phyloP scores from a whole-genome alignment of 2,888 invertebrate species.

The Hyles lineata region DNA sequence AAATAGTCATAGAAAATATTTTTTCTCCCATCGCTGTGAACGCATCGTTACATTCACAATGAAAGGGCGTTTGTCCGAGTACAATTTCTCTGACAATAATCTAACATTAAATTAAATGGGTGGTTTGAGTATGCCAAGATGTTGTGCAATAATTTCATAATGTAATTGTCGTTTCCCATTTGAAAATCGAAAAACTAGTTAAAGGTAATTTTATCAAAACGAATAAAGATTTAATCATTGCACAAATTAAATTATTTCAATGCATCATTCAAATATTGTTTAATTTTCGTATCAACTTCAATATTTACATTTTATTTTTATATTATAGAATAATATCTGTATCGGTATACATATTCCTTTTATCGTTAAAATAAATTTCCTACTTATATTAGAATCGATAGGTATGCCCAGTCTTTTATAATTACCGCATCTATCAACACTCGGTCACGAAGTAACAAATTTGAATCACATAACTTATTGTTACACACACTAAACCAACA shows the following conservation, averaged over 20 bases:
- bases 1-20: background rate
- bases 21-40: background rate
- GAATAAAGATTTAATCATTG: background rate
- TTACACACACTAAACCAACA: slow-evolving; percentile 50
- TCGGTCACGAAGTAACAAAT: slow-evolving; percentile 1
- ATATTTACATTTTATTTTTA: too few species aligned
- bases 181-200: background rate
- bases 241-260: too few species aligned
- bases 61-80: background rate
- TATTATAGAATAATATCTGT: too few species aligned
- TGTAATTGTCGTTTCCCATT: background rate
- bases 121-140: background rate
- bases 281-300: too few species aligned
- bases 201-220: background rate
- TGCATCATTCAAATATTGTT: too few species aligned
- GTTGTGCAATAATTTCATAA: background rate
- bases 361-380: too few species aligned
- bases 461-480: slow-evolving; percentile 31
- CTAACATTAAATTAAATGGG: background rate
- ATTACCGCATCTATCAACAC: background rate
- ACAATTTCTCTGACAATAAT: background rate
- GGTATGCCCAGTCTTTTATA: background rate
- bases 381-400: background rate
- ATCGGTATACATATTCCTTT: too few species aligned
- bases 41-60: background rate